These are phyloP conservation scores for Popillia japonica DNA, from an alignment of 1,140 invertebrate genomes.

Conservation along the genomic window DNA sequence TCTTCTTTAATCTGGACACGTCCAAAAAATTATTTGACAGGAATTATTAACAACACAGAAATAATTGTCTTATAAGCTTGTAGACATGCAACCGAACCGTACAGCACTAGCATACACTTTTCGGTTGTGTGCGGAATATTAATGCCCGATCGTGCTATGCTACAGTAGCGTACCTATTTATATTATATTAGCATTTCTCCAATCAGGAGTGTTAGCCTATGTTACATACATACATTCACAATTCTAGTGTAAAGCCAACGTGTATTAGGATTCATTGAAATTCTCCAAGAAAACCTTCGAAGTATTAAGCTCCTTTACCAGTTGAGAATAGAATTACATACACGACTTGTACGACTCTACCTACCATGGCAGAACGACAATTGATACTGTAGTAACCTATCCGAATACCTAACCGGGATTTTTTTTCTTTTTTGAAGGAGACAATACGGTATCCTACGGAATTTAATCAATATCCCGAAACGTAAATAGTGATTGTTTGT, in stretches of 20 bases:
- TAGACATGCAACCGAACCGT: too few species aligned
- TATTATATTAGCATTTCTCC: too few species aligned
- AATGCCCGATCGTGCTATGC: too few species aligned
- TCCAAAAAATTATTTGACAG: too few species aligned
- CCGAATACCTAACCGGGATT: neutral
- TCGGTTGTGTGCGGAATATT: too few species aligned
- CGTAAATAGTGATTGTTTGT: neutral
- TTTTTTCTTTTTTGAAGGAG: neutral
- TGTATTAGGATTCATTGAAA: neutral
- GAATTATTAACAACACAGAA: too few species aligned
- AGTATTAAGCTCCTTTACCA: neutral
- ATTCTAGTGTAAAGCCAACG: too few species aligned
- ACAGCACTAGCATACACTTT: too few species aligned
- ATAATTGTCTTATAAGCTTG: too few species aligned
- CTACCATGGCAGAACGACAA: neutral
- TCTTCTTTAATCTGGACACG: too few species aligned
- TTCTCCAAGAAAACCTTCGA: conserved; percentile 6
- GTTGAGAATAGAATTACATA: conserved; percentile 15
- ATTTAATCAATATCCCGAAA: neutral
- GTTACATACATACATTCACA: neutral
- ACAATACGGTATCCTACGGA: neutral
- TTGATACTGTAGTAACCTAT: conserved; percentile 7
- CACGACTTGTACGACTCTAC: neutral
- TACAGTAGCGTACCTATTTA: too few species aligned
- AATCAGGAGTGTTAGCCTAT: neutral